These are phyloP conservation scores for Cerceris rybyensis DNA, from an alignment of 2,888 invertebrate species.

Conservation along the genomic window DNA sequence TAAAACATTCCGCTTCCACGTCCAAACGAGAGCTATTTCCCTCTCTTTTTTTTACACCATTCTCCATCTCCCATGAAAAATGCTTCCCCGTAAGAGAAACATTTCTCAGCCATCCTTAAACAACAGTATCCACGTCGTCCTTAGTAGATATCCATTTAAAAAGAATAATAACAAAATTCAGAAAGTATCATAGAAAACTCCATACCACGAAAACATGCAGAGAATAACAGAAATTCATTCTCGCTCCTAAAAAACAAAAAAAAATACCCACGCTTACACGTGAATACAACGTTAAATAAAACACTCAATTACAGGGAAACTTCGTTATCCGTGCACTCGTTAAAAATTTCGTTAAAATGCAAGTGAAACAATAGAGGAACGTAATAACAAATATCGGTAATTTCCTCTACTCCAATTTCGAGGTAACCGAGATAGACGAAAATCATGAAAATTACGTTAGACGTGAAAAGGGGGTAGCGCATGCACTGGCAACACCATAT, in stretches of 20 bases:
- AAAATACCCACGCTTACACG: too few species aligned
- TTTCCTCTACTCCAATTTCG: background rate
- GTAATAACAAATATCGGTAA: background rate
- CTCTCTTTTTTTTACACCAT: background rate
- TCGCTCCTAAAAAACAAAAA: too few species aligned
- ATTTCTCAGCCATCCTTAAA: too few species aligned
- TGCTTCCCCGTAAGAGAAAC: too few species aligned
- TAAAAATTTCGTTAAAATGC: background rate
- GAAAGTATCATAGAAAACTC: too few species aligned
- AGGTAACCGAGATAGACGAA: background rate
- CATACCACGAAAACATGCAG: too few species aligned
- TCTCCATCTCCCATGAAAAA: background rate
- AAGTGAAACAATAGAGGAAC: constrained; percentile 18
- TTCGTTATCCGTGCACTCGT: background rate
- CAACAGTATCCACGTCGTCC: too few species aligned
- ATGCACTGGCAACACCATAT: constrained; percentile 8
- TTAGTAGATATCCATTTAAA: too few species aligned
- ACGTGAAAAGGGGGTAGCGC: constrained; percentile 2
- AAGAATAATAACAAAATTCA: too few species aligned
- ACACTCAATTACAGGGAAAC: too few species aligned
- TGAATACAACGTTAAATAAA: too few species aligned
- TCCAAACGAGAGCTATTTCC: background rate
- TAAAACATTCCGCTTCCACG: background rate
- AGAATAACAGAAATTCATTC: too few species aligned
- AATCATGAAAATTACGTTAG: constrained; percentile 13